Evolutionary conservation across 2,888 invertebrate genomes (phyloP).

Genomic region (Dolichopus griseipennis): DNA sequence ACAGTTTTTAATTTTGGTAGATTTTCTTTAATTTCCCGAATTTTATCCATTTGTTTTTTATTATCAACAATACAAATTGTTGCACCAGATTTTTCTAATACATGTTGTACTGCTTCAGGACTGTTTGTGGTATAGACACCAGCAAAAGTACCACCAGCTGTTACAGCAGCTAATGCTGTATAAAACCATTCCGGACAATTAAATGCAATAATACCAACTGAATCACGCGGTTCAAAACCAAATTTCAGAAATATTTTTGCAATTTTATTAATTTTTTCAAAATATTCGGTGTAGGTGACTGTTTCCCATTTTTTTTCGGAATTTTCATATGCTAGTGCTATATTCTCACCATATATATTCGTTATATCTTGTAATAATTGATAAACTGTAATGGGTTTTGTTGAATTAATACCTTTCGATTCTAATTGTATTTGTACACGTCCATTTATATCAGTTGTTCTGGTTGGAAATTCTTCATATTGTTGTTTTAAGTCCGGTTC

Average conservation of each 20-base stretch:
- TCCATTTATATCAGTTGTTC: too few species aligned
- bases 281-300: constrained; percentile 65
- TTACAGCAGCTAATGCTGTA: constrained; percentile 72
- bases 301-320: constrained; percentile 54
- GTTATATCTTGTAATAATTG: constrained; percentile 55
- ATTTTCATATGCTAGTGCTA: constrained; percentile 62
- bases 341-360: constrained; percentile 51
- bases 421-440: too few species aligned
- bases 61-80: constrained; percentile 84
- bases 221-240: constrained; percentile 63
- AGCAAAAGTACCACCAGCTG: constrained; percentile 74
- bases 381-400: constrained; percentile 60
- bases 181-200: constrained; percentile 87
- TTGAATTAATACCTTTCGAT: too few species aligned
- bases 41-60: constrained; percentile 72
- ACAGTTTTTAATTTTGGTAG: constrained; percentile 69
- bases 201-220: constrained; percentile 79
- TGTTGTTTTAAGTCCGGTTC: neutral
- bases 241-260: constrained; percentile 76
- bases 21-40: constrained; percentile 55
- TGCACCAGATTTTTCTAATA: constrained; percentile 61
- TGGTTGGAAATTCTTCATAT: too few species aligned
- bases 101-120: constrained; percentile 71
- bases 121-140: constrained; percentile 89
- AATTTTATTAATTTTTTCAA: constrained; percentile 57